Conservation (phyloP, 2,888 invertebrate genomes). For the Tethea ocularis region DNA sequence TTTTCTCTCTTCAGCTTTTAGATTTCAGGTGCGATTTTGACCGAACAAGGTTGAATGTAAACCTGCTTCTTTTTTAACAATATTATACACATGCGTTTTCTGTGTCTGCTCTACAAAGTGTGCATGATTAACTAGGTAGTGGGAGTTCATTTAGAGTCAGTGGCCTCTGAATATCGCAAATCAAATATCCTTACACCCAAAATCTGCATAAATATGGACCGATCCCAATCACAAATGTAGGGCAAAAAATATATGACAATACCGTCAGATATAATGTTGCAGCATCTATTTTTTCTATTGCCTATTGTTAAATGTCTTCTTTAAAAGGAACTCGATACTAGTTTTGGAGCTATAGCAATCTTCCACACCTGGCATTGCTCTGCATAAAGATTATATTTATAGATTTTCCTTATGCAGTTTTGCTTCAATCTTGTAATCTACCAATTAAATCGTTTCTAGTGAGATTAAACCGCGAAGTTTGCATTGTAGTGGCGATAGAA, state of each 20-base stretch:
- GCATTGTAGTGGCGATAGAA: neutral
- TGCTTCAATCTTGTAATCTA: neutral
- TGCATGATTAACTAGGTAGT: neutral
- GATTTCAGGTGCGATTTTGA: neutral
- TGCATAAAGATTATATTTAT: neutral
- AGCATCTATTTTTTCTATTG: neutral
- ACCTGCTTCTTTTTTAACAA: too few species aligned
- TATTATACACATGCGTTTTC: neutral
- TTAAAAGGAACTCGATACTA: neutral
- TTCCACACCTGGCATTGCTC: too few species aligned
- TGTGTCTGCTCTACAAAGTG: neutral
- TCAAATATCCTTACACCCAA: neutral
- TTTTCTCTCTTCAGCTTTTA: neutral
- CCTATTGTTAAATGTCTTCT: neutral
- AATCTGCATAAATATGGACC: slow-evolving; percentile 8
- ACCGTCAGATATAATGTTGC: neutral
- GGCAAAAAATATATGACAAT: neutral
- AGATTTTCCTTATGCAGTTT: neutral
- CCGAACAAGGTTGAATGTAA: too few species aligned
- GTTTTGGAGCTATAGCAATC: too few species aligned
- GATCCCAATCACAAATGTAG: neutral
- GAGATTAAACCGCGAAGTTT: neutral
- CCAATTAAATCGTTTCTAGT: too few species aligned
- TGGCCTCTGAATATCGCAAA: slow-evolving; percentile 4
- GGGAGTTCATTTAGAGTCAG: slow-evolving; percentile 3